These are phyloP conservation scores for Noctua janthe DNA, from an alignment of 2,888 invertebrate species.

Conservation along the genomic window DNA sequence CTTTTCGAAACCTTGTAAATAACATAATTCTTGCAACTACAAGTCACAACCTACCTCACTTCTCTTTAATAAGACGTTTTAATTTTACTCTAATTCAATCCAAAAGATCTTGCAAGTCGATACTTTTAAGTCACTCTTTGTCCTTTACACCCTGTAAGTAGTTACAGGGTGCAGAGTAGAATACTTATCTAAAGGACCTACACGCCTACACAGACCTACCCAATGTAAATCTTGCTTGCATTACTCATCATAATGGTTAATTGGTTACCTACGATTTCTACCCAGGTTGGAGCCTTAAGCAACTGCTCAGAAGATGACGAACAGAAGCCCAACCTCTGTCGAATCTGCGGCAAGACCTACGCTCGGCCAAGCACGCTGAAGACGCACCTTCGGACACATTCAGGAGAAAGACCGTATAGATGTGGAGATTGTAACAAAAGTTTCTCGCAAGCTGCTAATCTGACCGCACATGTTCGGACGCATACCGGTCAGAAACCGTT, in stretches of 20 bases:
- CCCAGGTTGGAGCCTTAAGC: slow-evolving; percentile 87
- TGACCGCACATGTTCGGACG: slow-evolving; percentile 98
- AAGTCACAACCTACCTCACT: no score
- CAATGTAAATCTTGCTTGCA: not conserved
- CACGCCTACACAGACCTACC: no score
- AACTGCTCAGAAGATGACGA: slow-evolving; percentile 93
- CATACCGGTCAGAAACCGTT: slow-evolving; percentile 99
- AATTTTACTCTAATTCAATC: not conserved
- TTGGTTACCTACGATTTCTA: not conserved
- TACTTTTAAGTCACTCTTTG: no score
- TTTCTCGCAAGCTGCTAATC: slow-evolving; percentile 99
- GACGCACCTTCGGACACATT: slow-evolving; percentile 98
- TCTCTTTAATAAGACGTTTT: not conserved
- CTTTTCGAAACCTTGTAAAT: no score
- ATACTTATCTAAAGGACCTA: not conserved
- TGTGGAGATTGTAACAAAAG: slow-evolving; percentile 99
- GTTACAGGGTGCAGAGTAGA: not conserved
- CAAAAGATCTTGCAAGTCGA: not conserved
- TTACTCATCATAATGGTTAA: not conserved
- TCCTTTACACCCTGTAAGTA: no score
- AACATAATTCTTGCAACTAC: no score
- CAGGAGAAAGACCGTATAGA: slow-evolving; percentile 97
- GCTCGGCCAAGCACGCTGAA: slow-evolving; percentile 99
- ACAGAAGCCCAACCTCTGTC: slow-evolving; percentile 96
- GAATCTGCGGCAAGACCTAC: slow-evolving; percentile 99